Conservation (phyloP, 1,140 invertebrate genomes). For the Agraylea sexmaculata region DNA sequence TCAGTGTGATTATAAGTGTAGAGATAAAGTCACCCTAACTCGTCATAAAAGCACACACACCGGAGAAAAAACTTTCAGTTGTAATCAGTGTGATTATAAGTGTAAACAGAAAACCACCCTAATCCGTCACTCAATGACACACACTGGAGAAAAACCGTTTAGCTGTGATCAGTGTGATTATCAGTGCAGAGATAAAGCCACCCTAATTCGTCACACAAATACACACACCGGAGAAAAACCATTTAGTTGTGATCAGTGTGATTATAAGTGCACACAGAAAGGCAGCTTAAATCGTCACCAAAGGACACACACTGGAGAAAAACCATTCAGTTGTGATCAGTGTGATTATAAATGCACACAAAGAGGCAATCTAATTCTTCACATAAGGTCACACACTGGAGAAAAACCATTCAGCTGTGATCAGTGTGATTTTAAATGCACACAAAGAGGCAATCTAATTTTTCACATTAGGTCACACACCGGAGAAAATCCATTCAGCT, state of each 20-base stretch:
- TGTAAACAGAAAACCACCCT: too few relatives aligned
- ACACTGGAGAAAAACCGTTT: slow-evolving; percentile 4
- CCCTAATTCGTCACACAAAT: not conserved
- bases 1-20: not conserved
- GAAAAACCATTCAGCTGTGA: slow-evolving; percentile 1
- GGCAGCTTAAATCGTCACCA: slow-evolving; percentile 1
- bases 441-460: not conserved
- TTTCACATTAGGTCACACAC: slow-evolving; percentile 1
- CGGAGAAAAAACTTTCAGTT: not conserved
- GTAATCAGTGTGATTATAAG: too few relatives aligned
- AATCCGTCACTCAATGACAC: not conserved
- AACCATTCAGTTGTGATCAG: slow-evolving; percentile 3
- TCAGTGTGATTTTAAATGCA: not conserved
- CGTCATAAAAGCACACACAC: slow-evolving; percentile 3
- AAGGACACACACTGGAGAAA: not conserved
- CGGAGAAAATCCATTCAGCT: slow-evolving; percentile 1
- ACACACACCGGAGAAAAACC: slow-evolving; percentile 4
- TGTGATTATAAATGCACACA: not conserved
- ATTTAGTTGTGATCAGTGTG: slow-evolving; percentile 4
- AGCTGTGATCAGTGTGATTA: slow-evolving; percentile 1
- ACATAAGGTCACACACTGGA: not conserved
- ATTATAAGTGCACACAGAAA: not conserved
- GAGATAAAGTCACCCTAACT: not conserved
- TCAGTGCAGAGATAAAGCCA: not conserved
- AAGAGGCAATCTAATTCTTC: not conserved